Evolutionary conservation across 2,888 invertebrate genomes (phyloP).

Genomic region (Clitarchus hookeri): DNA sequence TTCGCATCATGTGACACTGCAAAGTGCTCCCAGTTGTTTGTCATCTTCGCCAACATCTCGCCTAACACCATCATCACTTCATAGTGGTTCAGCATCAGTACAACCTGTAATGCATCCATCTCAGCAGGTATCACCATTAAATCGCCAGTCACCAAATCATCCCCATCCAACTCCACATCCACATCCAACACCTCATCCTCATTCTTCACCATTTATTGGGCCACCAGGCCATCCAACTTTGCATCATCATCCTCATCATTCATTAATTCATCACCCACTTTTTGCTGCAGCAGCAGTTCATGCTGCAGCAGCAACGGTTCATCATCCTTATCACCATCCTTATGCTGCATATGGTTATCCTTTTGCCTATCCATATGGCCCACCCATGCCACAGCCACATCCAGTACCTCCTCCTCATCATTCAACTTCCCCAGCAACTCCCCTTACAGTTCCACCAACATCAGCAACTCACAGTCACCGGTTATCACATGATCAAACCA

Average conservation of each 20-base stretch:
- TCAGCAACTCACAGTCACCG: conserved; percentile 29
- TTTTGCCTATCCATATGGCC: conserved; percentile 73
- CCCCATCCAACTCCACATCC: conserved; percentile 49
- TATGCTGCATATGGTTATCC: conserved; percentile 65
- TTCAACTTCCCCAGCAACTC: conserved; percentile 32
- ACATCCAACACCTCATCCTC: conserved; percentile 49
- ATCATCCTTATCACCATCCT: conserved; percentile 66
- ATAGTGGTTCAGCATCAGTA: conserved; percentile 59
- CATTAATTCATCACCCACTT: conserved; percentile 69
- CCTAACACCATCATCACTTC: conserved; percentile 61
- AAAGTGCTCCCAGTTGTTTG: conserved; percentile 67
- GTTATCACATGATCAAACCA: conserved; percentile 33
- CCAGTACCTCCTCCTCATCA: conserved; percentile 62
- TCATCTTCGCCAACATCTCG: conserved; percentile 57
- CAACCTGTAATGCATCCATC: conserved; percentile 75
- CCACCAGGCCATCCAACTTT: conserved; percentile 53
- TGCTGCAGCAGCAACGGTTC: conserved; percentile 65
- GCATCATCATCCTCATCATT: conserved; percentile 73
- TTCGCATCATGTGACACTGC: conserved; percentile 57
- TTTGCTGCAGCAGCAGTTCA: conserved; percentile 64
- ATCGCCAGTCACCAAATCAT: conserved; percentile 48
- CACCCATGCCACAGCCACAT: conserved; percentile 64
- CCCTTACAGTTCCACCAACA: conserved; percentile 23
- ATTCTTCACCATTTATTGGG: conserved; percentile 63
- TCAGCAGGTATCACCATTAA: conserved; percentile 69